Evolutionary conservation across 2,888 invertebrate genomes (phyloP), one percentile per base, ranked within the genome.

Genomic region (Blera fallax): DNA sequence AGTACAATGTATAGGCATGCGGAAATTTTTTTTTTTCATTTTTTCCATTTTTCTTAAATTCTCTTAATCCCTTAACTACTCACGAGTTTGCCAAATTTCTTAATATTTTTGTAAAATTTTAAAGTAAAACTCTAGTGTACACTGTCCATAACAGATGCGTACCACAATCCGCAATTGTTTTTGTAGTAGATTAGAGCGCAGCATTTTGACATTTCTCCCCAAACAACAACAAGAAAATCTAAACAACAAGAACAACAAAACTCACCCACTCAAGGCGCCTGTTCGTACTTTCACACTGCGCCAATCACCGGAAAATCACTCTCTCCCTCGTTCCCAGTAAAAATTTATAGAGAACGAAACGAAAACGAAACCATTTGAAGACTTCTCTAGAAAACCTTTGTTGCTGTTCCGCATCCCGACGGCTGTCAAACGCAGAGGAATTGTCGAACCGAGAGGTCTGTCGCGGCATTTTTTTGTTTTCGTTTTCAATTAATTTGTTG

Each of bases 341-440:
- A n/a, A 21, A 18, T 32, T 10, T 2, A 80, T 73, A 64, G 74
- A 74, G 74, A 74, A 81, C 81, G 48, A 43, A 62, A 69, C 50
- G 62, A 64, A 56, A 62, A 64, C 45, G 74, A 56, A 81, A 80
- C 50, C 18, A 48, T 79, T 43, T 16, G 18, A 24, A 10, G 43
- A 74, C 11, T 74, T 69, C 60, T 60, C 60, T 74, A 67, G 73
- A 82, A 82, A 60, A 18, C 58, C 73, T 21, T 67, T 52, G 52
- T 73, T 34, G 58, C 58, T 48, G 40, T 78, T 73, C 37, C 73
- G 10, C 34, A 37, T 60, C 45, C 50, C 65, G 10, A 50, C 14
- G 52, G 40, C 69, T 84, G 79, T 84, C 84, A 84, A 80, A 84
- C 74, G 79, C 16, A 80, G 84, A 84, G 84, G 27, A 80, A 70